These are phyloP conservation scores for Drosophila seguyi DNA, from an alignment of 1,140 invertebrate species.

Conservation along the genomic window DNA sequence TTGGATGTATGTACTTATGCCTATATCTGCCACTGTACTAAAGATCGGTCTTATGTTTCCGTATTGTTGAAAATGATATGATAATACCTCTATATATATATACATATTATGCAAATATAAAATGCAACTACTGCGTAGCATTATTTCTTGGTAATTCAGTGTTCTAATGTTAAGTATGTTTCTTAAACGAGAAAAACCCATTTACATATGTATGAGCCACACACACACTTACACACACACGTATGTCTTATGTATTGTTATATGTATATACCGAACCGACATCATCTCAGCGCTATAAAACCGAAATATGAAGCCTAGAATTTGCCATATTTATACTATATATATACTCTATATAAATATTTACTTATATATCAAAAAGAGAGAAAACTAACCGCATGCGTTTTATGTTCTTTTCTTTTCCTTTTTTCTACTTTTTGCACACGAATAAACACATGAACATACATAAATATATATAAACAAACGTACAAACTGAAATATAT, in stretches of 20 bases:
- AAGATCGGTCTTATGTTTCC: slow-evolving; percentile 71
- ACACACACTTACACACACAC: slow-evolving; percentile 72
- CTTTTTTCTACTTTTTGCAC: slow-evolving; percentile 83
- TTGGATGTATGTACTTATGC: slow-evolving; percentile 50
- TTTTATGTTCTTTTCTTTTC: slow-evolving; percentile 85
- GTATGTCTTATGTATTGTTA: slow-evolving; percentile 83
- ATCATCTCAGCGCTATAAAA: slow-evolving; percentile 70
- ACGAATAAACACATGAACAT: slow-evolving; percentile 60
- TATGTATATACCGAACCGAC: slow-evolving; percentile 71
- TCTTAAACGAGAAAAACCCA: slow-evolving; percentile 56
- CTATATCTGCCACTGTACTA: slow-evolving; percentile 54
- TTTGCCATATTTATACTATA: slow-evolving; percentile 60
- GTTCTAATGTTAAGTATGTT: slow-evolving; percentile 80
- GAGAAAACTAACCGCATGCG: slow-evolving; percentile 85
- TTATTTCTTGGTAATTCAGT: slow-evolving; percentile 78
- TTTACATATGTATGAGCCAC: slow-evolving; percentile 68
- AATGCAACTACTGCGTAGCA: slow-evolving; percentile 65
- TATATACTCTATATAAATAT: slow-evolving; percentile 68
- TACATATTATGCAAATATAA: slow-evolving; percentile 47
- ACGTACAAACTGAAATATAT: slow-evolving; percentile 56
- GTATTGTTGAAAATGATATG: slow-evolving; percentile 62
- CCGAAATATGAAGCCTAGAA: slow-evolving; percentile 73
- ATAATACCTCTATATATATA: slow-evolving; percentile 35
- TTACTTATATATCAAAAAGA: slow-evolving; percentile 76
- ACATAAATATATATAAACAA: slow-evolving; percentile 41